Conservation (phyloP, 2,113 vertebrate species). For the Ceyx melanurus region DNA sequence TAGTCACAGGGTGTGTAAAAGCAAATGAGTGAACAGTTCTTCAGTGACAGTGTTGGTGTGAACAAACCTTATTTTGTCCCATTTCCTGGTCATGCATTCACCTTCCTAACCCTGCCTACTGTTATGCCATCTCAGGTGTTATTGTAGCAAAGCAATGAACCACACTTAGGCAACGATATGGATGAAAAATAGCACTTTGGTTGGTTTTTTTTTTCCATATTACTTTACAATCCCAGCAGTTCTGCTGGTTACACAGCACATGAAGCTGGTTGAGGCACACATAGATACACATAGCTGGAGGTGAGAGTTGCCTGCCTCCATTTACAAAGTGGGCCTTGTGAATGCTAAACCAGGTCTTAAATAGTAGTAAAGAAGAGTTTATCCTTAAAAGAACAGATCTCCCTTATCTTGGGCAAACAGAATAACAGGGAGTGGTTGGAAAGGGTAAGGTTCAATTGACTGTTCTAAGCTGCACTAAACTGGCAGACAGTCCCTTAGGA, state of each 20-base stretch:
- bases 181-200: background rate
- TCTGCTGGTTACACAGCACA: background rate
- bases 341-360: background rate
- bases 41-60: background rate
- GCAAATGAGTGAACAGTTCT: background rate
- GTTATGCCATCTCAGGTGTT: background rate
- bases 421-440: conserved; percentile 6
- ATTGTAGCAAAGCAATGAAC: background rate
- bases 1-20: background rate
- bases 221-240: background rate
- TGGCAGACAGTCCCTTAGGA: background rate
- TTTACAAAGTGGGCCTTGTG: background rate
- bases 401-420: conserved; percentile 16
- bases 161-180: background rate
- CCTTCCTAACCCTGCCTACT: background rate
- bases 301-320: background rate
- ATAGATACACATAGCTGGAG: background rate
- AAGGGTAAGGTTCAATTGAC: conserved; percentile 29
- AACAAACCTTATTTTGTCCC: background rate
- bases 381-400: background rate
- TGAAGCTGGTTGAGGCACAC: background rate
- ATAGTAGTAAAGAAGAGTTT: background rate
- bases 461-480: background rate
- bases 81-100: background rate
- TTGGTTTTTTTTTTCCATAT: too few species aligned